Evolutionary conservation across 1,140 invertebrate species (phyloP).

Genomic region (Drosophila prosaltans): DNA sequence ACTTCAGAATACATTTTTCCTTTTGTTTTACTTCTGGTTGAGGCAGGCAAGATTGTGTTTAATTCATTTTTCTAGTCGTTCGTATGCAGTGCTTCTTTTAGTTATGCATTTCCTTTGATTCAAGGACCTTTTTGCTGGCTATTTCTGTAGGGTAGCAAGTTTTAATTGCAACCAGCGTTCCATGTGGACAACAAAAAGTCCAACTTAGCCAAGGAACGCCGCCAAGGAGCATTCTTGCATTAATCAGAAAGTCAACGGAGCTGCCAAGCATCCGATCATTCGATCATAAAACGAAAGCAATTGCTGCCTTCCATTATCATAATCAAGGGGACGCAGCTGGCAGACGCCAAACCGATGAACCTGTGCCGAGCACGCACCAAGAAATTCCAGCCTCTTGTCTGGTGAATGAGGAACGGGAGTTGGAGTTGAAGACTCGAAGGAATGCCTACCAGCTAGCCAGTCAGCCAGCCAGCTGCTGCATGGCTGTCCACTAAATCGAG

Average conservation of each 20-base stretch:
- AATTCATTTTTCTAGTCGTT: no score
- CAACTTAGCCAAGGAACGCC: conserved; percentile 54
- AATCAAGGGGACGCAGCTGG: conserved; percentile 74
- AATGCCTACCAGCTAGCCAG: conserved; percentile 47
- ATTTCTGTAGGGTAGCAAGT: conserved; percentile 48
- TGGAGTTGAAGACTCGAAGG: conserved; percentile 32
- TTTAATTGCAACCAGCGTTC: conserved; percentile 62
- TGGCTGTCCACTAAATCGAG: conserved; percentile 47
- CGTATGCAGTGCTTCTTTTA: no score
- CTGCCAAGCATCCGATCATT: conserved; percentile 72
- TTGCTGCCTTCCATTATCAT: conserved; percentile 72
- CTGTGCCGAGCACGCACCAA: conserved; percentile 82
- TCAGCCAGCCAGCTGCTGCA: conserved; percentile 36
- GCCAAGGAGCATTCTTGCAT: conserved; percentile 76
- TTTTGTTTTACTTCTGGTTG: no score
- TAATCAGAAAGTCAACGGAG: conserved; percentile 81
- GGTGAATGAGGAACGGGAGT: conserved; percentile 70
- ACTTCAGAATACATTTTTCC: no score
- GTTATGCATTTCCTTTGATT: conserved; percentile 3
- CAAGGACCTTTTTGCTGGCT: conserved; percentile 14
- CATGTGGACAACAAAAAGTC: conserved; percentile 38
- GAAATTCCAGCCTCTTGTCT: conserved; percentile 80
- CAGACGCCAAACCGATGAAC: conserved; percentile 67
- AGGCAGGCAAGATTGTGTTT: no score
- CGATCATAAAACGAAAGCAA: conserved; percentile 75